Evolutionary conservation across 2,797 vertebrate genomes (phyloP).

Genomic region (Botia kubotai): DNA sequence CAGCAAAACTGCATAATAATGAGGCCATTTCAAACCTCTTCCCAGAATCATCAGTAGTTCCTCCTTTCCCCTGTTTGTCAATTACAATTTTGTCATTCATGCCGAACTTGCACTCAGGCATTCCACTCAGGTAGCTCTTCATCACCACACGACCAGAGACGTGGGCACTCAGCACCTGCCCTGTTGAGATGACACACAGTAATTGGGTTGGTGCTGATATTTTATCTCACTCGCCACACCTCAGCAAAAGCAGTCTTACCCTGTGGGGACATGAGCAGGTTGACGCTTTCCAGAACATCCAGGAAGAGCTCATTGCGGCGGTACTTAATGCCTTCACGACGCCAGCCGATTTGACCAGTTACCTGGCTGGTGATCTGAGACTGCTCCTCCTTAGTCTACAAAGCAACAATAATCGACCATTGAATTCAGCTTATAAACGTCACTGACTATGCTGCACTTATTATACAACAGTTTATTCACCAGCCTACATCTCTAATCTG

Average conservation of each 20-base stretch:
- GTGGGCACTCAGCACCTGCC: conserved; percentile 97
- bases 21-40: conserved; percentile 84
- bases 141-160: conserved; percentile 98
- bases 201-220: not conserved
- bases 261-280: conserved; percentile 98
- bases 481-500: not conserved
- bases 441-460: not conserved
- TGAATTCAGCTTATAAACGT: not conserved
- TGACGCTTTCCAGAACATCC: conserved; percentile 97
- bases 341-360: conserved; percentile 98
- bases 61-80: conserved; percentile 98
- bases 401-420: not conserved
- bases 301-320: conserved; percentile 97
- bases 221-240: no score
- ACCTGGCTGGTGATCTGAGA: conserved; percentile 99
- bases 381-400: conserved; percentile 97
- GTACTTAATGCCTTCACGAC: conserved; percentile 97
- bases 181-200: conserved; percentile 67
- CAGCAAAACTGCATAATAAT: not conserved
- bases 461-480: not conserved
- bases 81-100: conserved; percentile 99
- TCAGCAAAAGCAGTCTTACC: conserved; percentile 73
- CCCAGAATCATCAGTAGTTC: conserved; percentile 90
- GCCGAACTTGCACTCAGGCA: conserved; percentile 99
- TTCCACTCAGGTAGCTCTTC: conserved; percentile 99